Conservation (phyloP, 1,140 invertebrate genomes). For the Drosophila erecta region DNA sequence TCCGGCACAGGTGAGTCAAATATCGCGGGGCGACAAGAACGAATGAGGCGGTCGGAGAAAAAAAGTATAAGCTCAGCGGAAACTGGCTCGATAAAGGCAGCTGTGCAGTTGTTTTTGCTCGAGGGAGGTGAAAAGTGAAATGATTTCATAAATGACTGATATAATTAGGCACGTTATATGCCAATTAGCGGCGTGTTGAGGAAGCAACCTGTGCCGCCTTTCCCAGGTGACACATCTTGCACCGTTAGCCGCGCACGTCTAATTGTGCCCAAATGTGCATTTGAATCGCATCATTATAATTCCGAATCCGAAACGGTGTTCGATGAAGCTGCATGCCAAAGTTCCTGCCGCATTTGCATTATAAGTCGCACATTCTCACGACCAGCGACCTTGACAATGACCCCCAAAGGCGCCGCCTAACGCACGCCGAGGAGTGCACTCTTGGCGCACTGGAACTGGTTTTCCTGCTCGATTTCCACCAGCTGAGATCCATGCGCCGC, state of each 20-base stretch:
- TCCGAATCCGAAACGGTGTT: neutral
- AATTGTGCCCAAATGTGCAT: slow-evolving; percentile 78
- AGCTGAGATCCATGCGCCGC: slow-evolving; percentile 2
- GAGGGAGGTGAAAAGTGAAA: slow-evolving; percentile 54
- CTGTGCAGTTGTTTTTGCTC: slow-evolving; percentile 18
- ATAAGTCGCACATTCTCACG: slow-evolving; percentile 55
- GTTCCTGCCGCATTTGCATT: slow-evolving; percentile 61
- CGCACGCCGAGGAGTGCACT: slow-evolving; percentile 58
- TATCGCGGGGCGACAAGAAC: slow-evolving; percentile 33
- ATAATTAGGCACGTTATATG: slow-evolving; percentile 77
- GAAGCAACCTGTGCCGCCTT: slow-evolving; percentile 62
- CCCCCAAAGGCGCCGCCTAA: slow-evolving; percentile 30
- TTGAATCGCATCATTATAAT: slow-evolving; percentile 50
- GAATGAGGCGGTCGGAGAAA: slow-evolving; percentile 13
- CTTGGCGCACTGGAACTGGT: slow-evolving; percentile 67
- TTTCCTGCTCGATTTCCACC: slow-evolving; percentile 39
- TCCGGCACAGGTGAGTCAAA: slow-evolving; percentile 36
- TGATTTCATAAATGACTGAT: slow-evolving; percentile 58
- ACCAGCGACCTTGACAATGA: slow-evolving; percentile 70
- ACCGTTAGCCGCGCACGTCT: slow-evolving; percentile 59
- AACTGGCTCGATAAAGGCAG: slow-evolving; percentile 31
- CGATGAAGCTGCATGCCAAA: slow-evolving; percentile 39
- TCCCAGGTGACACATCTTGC: slow-evolving; percentile 61
- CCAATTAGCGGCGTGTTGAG: slow-evolving; percentile 75
- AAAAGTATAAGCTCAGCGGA: slow-evolving; percentile 21